Conservation (phyloP, 2,888 invertebrate genomes). For the Gymnoscelis rufifasciata region DNA sequence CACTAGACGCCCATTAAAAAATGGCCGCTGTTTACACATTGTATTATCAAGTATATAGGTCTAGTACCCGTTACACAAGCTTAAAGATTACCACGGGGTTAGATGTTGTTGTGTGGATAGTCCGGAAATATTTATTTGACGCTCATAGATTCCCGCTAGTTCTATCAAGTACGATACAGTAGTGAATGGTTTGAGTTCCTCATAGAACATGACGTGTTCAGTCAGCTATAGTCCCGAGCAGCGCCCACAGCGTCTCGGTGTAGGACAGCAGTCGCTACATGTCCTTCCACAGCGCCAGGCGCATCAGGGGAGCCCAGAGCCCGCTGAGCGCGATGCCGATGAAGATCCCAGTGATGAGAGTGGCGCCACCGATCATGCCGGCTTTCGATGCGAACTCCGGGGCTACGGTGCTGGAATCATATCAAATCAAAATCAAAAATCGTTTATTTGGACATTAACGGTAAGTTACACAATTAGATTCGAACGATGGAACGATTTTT, state of each 20-base stretch:
- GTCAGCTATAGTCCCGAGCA: constrained; percentile 32
- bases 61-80: too few species aligned
- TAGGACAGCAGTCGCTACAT: constrained; percentile 53
- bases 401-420: constrained; percentile 84
- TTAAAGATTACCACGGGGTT: too few species aligned
- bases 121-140: too few species aligned
- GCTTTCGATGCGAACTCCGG: constrained; percentile 90
- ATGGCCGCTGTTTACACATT: too few species aligned
- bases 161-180: too few species aligned
- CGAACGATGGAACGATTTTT: too few species aligned
- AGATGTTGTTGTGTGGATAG: too few species aligned
- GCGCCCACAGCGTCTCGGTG: constrained; percentile 45
- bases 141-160: too few species aligned
- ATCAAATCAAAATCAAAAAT: background rate
- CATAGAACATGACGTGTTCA: too few species aligned
- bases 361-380: constrained; percentile 97
- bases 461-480: background rate
- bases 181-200: background rate
- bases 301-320: constrained; percentile 82
- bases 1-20: too few species aligned
- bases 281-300: constrained; percentile 37
- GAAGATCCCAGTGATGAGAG: constrained; percentile 93
- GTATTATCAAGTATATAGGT: too few species aligned
- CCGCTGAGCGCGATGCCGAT: constrained; percentile 87
- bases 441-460: too few species aligned